phyloP scores from a whole-genome alignment of 2,797 vertebrate species.

The Myotis daubentonii region DNA sequence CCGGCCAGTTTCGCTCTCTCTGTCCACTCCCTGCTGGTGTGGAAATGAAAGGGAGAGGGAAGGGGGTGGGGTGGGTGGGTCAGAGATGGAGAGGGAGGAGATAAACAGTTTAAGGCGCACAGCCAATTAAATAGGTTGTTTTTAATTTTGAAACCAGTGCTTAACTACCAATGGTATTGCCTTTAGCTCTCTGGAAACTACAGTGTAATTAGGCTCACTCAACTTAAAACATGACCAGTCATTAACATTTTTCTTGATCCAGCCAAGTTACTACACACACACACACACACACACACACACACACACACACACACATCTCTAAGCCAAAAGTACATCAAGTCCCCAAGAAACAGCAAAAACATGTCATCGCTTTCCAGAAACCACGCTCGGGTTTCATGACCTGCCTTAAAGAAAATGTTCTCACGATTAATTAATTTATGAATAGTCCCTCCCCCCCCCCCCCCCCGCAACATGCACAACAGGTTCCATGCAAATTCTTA shows the following conservation, averaged over 20 bases:
- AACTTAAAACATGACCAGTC: constrained; percentile 74
- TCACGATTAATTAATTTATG: constrained; percentile 78
- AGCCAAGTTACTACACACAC: constrained; percentile 70
- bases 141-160: not conserved
- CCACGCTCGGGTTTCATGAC: constrained; percentile 14
- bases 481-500: constrained; percentile 88
- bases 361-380: constrained; percentile 59
- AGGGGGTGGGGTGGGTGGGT: not conserved
- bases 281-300: not conserved
- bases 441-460: constrained; percentile 61
- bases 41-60: not conserved
- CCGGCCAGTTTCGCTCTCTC: constrained; percentile 69
- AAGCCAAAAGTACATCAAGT: constrained; percentile 76
- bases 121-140: constrained; percentile 76
- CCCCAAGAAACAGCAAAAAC: constrained; percentile 57
- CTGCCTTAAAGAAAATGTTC: constrained; percentile 75
- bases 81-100: not conserved
- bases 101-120: constrained; percentile 65
- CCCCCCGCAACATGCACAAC: constrained; percentile 81
- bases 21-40: not conserved
- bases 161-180: constrained; percentile 49
- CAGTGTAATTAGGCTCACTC: constrained; percentile 72
- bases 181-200: constrained; percentile 69
- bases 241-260: constrained; percentile 72
- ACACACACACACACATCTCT: constrained; percentile 3